Base-by-base conservation (phyloP, 2,888 invertebrate genomes). In the Euzophera pinguis region DNA sequence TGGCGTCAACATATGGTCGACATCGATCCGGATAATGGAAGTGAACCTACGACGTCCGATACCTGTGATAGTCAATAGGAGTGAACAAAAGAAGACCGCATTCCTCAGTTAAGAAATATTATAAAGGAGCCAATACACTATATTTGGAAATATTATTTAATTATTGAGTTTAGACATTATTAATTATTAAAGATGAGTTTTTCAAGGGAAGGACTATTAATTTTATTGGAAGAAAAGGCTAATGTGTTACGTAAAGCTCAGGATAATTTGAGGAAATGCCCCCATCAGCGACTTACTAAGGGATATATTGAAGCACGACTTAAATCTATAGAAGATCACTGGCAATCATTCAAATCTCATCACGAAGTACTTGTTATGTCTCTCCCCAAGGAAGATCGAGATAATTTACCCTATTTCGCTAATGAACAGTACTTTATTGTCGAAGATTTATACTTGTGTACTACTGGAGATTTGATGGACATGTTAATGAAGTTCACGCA, bases 251-350 rank as follows among this genome's bases (percentile, higher is more conserved):
- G 50, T 39, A 60, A 58, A 45, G 41, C 60, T 1, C 54, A 61
- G 55, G 29, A 13, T 8, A 64, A 64, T 38, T 39, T 61, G 0
- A 60, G 57, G 27, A 63, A 64, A 50, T 62, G 58, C 34, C 62
- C 59, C 3, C 62, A 59, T 50, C 22, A 42, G 17, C 43, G 62
- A 27, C 32, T 63, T 13, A 65, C 64, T 14, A 55, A 42, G 12
- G 60, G 62, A 37, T 65, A 64, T 37, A 39, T 63, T 7, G 47
- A 60, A 56, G 37, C 60, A 4, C 39, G 58, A 53, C n/a, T 59
- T 45, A 53, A 61, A 51, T 41, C 17, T 3, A 55, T 61, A 9
- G 55, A 66, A 7, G 58, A 59, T 5, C 59, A 64, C 47, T 66
- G 65, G 59, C 29, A 53, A 8, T 37, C 50, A 1, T 65, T 58